These are phyloP conservation scores for Yponomeuta sedellus DNA, from an alignment of 2,888 invertebrate species.

Conservation along the genomic window DNA sequence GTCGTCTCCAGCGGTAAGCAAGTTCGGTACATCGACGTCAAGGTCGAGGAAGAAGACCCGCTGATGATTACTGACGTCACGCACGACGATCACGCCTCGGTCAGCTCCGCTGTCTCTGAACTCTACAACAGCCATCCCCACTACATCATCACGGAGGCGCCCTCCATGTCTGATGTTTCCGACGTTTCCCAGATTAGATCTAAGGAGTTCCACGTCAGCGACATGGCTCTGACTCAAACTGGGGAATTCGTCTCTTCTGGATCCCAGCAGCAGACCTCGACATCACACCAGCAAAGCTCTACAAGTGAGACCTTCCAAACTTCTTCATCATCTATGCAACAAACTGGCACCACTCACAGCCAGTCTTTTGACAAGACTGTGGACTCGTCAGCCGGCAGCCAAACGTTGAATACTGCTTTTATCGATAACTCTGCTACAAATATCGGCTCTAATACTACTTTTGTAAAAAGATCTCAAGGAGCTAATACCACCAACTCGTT, in stretches of 20 bases:
- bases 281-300: constrained; percentile 59
- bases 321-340: constrained; percentile 59
- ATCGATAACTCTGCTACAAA: constrained; percentile 47
- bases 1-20: constrained; percentile 68
- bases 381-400: constrained; percentile 53
- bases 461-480: constrained; percentile 48
- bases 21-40: constrained; percentile 70
- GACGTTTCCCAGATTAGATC: constrained; percentile 41
- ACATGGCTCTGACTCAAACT: constrained; percentile 61
- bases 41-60: constrained; percentile 73
- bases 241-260: constrained; percentile 62
- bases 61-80: constrained; percentile 72
- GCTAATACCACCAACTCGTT: constrained; percentile 59
- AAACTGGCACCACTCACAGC: constrained; percentile 55
- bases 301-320: constrained; percentile 63
- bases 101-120: constrained; percentile 67
- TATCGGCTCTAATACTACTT: constrained; percentile 38
- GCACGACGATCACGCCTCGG: constrained; percentile 52
- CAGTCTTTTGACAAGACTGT: constrained; percentile 57
- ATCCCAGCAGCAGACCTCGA: constrained; percentile 51
- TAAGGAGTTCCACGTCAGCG: constrained; percentile 55
- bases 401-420: constrained; percentile 65
- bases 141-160: constrained; percentile 72
- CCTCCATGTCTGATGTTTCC: constrained; percentile 64
- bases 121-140: constrained; percentile 71